Evolutionary conservation across 2,888 invertebrate species (phyloP).

Genomic region (Aplocera efformata): DNA sequence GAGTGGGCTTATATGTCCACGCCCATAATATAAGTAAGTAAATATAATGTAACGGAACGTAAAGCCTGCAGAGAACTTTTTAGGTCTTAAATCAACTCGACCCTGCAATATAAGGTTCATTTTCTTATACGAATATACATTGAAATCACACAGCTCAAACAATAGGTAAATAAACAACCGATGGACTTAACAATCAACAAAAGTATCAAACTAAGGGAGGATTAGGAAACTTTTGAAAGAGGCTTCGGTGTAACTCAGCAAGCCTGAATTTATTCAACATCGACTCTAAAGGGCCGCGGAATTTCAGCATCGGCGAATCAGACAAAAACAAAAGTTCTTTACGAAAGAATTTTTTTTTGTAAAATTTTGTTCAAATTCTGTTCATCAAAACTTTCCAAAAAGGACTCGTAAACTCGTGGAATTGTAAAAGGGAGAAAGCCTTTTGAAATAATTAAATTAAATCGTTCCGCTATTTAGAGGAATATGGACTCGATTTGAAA

Average conservation of each 20-base stretch:
- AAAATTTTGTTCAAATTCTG: slow-evolving; percentile 12
- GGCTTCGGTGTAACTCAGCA: slow-evolving; percentile 10
- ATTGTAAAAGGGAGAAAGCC: slow-evolving; percentile 24
- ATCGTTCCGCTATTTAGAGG: slow-evolving; percentile 9
- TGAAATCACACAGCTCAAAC: no score
- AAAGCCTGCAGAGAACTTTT: no score
- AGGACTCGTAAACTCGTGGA: slow-evolving; percentile 11
- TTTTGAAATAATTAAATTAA: slow-evolving; percentile 19
- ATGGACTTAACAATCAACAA: slow-evolving; percentile 11
- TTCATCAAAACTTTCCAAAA: slow-evolving; percentile 22
- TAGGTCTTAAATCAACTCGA: no score
- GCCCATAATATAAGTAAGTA: no score
- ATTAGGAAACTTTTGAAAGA: slow-evolving; percentile 17
- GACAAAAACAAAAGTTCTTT: slow-evolving; percentile 25
- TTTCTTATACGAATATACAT: no score
- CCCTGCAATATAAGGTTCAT: no score
- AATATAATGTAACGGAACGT: no score
- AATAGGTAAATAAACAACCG: no score
- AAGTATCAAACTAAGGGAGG: slow-evolving; percentile 11
- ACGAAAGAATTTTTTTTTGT: slow-evolving; percentile 14
- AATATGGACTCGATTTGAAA: slow-evolving; percentile 2
- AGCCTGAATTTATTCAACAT: slow-evolving; percentile 21
- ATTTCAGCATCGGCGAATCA: slow-evolving; percentile 24
- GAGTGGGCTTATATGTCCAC: no score
- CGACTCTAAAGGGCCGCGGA: slow-evolving; percentile 19